Percentiles rank a stretch among this genome's conserved stretches.
These are phyloP conservation scores for Astur gentilis DNA, from an alignment of 2,113 vertebrate species.

Conservation along the genomic window DNA sequence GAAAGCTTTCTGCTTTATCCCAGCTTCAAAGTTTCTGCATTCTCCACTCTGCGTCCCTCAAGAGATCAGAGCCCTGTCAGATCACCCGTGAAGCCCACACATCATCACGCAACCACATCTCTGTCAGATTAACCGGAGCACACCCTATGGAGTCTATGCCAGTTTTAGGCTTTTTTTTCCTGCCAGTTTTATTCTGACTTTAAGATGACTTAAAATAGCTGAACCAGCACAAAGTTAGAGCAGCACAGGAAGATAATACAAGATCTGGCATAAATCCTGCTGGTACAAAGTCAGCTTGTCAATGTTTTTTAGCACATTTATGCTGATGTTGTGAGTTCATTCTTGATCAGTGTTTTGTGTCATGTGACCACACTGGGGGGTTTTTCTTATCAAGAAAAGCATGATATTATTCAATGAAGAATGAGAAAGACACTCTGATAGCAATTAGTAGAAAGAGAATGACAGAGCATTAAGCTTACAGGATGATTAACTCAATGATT, in stretches of 20 bases:
- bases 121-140: neutral
- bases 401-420: neutral
- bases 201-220: neutral
- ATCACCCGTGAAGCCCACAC: rapidly evolving
- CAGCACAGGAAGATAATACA: neutral
- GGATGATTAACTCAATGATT: neutral
- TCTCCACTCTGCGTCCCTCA: neutral
- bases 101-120: neutral
- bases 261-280: neutral
- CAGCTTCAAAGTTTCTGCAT: neutral
- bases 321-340: neutral
- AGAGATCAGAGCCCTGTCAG: neutral
- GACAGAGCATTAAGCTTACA: neutral
- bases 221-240: neutral
- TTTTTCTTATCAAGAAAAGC: neutral
- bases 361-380: rapidly evolving
- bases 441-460: neutral
- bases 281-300: neutral
- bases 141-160: neutral
- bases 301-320: neutral
- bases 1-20: neutral
- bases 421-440: neutral
- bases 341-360: neutral
- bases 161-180: neutral
- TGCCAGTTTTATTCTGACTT: neutral